A percentile compares a stretch with the other conserved stretches of the same genome.
Evolutionary conservation across 2,113 vertebrate species (phyloP).

Genomic region (Aptenodytes forsteri): DNA sequence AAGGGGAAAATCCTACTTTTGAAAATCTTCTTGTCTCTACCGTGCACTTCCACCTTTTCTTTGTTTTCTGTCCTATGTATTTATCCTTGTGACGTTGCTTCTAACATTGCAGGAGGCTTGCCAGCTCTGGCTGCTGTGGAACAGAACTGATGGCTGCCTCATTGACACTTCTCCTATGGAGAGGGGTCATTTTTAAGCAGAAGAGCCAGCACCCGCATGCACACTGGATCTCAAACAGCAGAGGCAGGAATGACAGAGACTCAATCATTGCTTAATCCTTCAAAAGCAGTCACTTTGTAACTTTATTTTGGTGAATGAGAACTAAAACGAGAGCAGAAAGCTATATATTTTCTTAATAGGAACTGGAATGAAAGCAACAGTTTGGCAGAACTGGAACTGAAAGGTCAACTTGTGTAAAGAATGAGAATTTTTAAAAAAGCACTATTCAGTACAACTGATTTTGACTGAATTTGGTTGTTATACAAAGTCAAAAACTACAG

Average conservation of each 20-base stretch:
- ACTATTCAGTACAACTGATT: background rate
- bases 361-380: background rate
- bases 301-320: background rate
- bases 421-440: background rate
- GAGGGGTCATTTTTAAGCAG: background rate
- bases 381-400: background rate
- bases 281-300: background rate
- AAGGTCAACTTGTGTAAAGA: background rate
- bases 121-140: background rate
- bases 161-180: background rate
- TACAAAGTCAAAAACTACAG: background rate
- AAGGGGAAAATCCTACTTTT: background rate
- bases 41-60: background rate
- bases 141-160: background rate
- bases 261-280: background rate
- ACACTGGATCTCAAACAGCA: background rate
- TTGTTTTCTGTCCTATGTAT: background rate
- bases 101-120: background rate
- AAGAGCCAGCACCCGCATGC: fast-evolving
- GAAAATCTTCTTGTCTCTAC: background rate
- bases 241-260: background rate
- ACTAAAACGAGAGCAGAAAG: background rate
- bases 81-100: background rate
- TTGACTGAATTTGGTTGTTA: background rate
- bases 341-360: background rate